Evolutionary conservation across 2,113 vertebrate species (phyloP), one percentile per base, ranked within the genome.

Genomic region (Holacanthus passer): DNA sequence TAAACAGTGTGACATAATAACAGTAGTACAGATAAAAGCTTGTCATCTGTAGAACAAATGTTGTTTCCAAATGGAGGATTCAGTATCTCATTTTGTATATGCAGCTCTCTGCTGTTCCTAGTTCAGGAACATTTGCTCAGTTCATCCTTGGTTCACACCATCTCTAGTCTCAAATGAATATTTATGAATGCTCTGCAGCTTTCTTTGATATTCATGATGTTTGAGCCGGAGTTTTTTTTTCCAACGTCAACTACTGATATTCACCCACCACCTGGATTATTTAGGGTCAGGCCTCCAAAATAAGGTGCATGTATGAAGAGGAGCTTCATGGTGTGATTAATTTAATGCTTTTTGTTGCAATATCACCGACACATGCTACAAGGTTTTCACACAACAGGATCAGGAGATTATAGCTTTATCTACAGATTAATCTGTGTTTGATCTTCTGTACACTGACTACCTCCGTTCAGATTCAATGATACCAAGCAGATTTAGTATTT

Each of bases 121-220:
- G 17, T 79, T 82, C 43, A 56, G 29, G 52, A 73, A 62, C 48
- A 53, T 76, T 70, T 56, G 45, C 72, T 80, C 41, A 64, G 45
- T 84, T 82, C 70, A 79, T 43, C 56, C 31, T 17, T 31, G 50
- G 77, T 78, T 81, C 71, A 78, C 45, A 56, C 58, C n/a, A 72
- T 63, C 71, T 77, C 27, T 19, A 20, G 48, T 58, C 41, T 29
- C 59, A 52, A 20, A 88, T 82, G 29, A 81, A 80, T 85, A 73
- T 90, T 63, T 76, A 75, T 79, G 59, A 70, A 55, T 55, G 37
- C 59, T 39, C 52, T 35, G 47, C 52, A 32, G 64, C 65, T 80
- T 66, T 67, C 72, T 88, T 88, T 86, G 60, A 84, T 83, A 81
- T 84, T 75, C 45, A 84, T 70, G 43, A 82, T 73, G 77, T 59